Evolutionary conservation across 2,888 invertebrate genomes (phyloP), one percentile per base, ranked within the genome.

Genomic region (Catocala fraxini): DNA sequence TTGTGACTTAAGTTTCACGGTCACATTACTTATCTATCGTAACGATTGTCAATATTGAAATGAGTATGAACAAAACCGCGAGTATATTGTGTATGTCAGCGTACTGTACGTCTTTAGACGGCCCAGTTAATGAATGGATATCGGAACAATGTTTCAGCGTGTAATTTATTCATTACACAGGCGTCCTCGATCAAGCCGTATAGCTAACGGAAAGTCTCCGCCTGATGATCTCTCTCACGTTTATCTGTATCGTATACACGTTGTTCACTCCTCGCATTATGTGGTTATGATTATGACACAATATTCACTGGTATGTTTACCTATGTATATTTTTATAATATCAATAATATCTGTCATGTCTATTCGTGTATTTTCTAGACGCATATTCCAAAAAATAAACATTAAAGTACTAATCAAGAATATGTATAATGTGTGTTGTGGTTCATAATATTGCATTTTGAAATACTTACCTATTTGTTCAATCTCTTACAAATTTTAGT

Each of bases 121-220:
- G 84, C 79, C 78, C 84, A 84, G 87, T 86, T 91, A 92, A 90
- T 91, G 91, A 88, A 90, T 89, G 88, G 85, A 83, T 84, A 89
- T 91, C 84, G 89, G 88, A 87, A 93, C 92, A 93, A 92, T 93
- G 91, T 93, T 92, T 91, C 91, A 92, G 92, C 92, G 91, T 93
- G 93, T 93, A 93, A 93, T 93, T 93, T 94, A 93, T 94, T 93
- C 93, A 93, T 93, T 91, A 92, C 88, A 89, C 92, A 90, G 88
- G 82, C 91, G 93, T 90, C 92, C 92, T 92, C 93, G 91, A 91
- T 92, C 91, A 91, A 84, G 73, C 76, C 83, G 81, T 73, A 78
- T 81, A 80, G 81, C 78, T 85, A 89, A 84, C 89, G 91, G 92
- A 92, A 92, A 91, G 88, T 91, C 91, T 90, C 91, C 89, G 87